Conservation (phyloP, 2,888 invertebrate genomes). For the Ichneumoninae sp. region DNA sequence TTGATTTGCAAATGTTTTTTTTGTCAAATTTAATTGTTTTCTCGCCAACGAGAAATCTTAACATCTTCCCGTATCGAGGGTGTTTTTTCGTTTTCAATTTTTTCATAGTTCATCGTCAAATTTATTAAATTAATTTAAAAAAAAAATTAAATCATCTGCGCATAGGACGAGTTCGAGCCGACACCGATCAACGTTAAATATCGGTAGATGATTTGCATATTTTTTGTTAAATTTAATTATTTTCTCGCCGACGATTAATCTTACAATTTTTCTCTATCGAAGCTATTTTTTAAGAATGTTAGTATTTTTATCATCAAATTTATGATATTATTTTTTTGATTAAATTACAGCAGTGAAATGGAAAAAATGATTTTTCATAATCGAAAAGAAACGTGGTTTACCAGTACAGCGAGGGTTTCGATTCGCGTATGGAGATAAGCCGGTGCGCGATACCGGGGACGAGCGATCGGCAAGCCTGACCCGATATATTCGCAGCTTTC, state of each 20-base stretch:
- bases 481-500: conserved; percentile 11
- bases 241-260: background rate
- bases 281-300: background rate
- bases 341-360: background rate
- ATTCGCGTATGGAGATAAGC: conserved; percentile 4
- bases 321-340: background rate
- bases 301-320: background rate
- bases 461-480: conserved; percentile 2
- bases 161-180: conserved; percentile 22
- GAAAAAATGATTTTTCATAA: background rate
- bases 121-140: background rate
- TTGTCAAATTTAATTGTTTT: background rate
- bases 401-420: background rate
- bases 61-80: background rate
- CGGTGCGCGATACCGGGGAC: background rate
- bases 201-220: background rate
- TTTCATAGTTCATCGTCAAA: background rate
- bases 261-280: background rate
- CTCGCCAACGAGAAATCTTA: background rate
- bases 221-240: background rate
- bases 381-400: background rate
- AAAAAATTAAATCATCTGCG: too few species aligned
- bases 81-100: background rate
- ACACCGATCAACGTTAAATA: background rate
- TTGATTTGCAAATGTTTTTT: conserved; percentile 3